phyloP scores from a whole-genome alignment of 2,797 vertebrate species.

The Acanthopagrus latus region DNA sequence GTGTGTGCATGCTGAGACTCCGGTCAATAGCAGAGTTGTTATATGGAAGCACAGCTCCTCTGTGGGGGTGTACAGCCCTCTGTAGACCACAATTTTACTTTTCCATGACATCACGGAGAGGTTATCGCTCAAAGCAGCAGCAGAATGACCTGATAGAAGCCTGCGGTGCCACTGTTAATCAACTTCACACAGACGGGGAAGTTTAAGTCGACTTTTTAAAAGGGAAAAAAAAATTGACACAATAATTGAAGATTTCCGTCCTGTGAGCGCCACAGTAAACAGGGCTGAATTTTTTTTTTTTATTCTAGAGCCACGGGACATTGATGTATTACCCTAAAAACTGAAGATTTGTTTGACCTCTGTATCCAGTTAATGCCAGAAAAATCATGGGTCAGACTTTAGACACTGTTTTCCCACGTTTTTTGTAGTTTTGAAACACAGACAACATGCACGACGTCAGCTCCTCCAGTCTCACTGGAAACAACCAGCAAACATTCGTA shows the following conservation, averaged over 20 bases:
- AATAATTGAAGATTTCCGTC: background rate
- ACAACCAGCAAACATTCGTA: slow-evolving; percentile 10
- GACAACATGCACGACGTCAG: too few species aligned
- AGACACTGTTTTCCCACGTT: background rate
- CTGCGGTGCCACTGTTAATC: slow-evolving; percentile 9
- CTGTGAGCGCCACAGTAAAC: slow-evolving; percentile 15
- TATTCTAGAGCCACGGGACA: slow-evolving; percentile 54
- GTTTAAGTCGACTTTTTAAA: slow-evolving; percentile 8
- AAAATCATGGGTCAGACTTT: slow-evolving; percentile 37
- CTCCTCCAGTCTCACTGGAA: background rate
- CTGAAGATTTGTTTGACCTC: slow-evolving; percentile 57
- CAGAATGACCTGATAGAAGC: slow-evolving; percentile 46
- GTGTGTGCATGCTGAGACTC: slow-evolving; percentile 37
- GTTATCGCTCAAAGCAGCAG: slow-evolving; percentile 57
- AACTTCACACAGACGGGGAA: background rate
- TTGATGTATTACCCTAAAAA: slow-evolving; percentile 62
- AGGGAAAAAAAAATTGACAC: background rate
- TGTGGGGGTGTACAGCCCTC: slow-evolving; percentile 66
- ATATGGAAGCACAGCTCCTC: slow-evolving; percentile 60
- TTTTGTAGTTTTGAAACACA: too few species aligned
- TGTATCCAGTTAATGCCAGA: slow-evolving; percentile 42
- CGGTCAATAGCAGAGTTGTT: slow-evolving; percentile 50
- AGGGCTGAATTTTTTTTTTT: slow-evolving; percentile 28
- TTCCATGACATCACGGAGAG: slow-evolving; percentile 83
- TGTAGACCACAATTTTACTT: slow-evolving; percentile 65